These are phyloP conservation scores for Aethes cnicana DNA, from an alignment of 2,888 invertebrate genomes.

Conservation along the genomic window DNA sequence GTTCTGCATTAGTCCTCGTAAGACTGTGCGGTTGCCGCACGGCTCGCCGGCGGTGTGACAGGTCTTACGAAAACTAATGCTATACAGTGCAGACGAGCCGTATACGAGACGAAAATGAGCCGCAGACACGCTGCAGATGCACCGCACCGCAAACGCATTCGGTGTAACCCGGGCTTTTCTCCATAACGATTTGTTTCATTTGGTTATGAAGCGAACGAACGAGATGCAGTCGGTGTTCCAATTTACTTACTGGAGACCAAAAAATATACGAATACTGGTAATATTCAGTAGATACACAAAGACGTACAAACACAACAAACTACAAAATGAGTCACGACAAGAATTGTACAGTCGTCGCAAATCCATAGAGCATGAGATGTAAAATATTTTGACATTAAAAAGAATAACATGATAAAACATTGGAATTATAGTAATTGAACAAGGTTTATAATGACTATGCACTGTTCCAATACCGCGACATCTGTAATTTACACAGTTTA, in stretches of 20 bases:
- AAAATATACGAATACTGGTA: slow-evolving; percentile 66
- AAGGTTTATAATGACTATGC: slow-evolving; percentile 19
- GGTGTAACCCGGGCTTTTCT: no score
- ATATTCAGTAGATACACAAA: slow-evolving; percentile 76
- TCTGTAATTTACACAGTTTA: slow-evolving; percentile 18
- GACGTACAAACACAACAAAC: slow-evolving; percentile 81
- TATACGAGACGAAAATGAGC: no score
- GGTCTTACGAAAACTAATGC: no score
- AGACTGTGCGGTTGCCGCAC: no score
- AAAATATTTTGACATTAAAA: slow-evolving; percentile 27
- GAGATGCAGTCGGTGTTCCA: slow-evolving; percentile 71
- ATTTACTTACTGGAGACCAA: slow-evolving; percentile 69
- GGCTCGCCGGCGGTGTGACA: no score
- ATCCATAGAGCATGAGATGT: slow-evolving; percentile 64
- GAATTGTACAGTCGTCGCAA: slow-evolving; percentile 78
- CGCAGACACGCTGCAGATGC: no score
- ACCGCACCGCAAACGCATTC: no score
- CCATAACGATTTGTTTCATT: slow-evolving; percentile 33
- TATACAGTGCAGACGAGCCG: no score
- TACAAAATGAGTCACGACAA: slow-evolving; percentile 77
- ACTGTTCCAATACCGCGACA: slow-evolving; percentile 25
- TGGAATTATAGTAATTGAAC: slow-evolving; percentile 16
- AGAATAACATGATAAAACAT: slow-evolving; percentile 26
- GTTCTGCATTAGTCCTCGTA: no score
- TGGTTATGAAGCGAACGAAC: slow-evolving; percentile 45